phyloP scores from a whole-genome alignment of 2,113 vertebrate genomes.

The Anas platyrhynchos region DNA sequence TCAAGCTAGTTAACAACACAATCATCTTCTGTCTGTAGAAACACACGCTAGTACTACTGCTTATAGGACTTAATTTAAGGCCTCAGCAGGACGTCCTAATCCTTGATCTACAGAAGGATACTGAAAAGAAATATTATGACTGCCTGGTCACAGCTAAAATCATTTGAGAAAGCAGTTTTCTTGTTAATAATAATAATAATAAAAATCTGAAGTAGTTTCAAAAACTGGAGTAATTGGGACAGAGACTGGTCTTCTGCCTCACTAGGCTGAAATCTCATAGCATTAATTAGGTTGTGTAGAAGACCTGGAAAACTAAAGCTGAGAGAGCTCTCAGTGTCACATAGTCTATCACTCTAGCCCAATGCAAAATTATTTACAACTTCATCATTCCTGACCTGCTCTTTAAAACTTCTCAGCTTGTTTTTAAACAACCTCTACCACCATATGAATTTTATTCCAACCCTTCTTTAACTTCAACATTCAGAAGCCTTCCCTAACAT shows the following conservation, averaged over 20 bases:
- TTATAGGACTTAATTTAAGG: conserved; percentile 6
- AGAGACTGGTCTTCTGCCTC: background rate
- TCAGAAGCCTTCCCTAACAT: background rate
- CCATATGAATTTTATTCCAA: background rate
- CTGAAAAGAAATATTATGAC: conserved; percentile 22
- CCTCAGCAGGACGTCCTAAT: conserved; percentile 29
- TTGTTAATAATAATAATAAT: background rate
- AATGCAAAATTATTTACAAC: background rate
- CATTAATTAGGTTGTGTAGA: background rate
- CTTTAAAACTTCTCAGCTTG: background rate
- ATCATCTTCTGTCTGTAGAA: conserved; percentile 30
- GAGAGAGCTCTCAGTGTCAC: background rate
- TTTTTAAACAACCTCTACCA: background rate
- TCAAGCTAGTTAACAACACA: conserved; percentile 16
- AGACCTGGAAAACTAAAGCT: background rate
- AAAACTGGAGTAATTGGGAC: background rate
- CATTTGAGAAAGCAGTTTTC: background rate
- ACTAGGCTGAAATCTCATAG: background rate
- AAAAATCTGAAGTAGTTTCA: background rate
- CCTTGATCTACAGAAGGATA: background rate
- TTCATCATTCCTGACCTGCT: background rate
- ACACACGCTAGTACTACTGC: background rate
- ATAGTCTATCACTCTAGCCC: background rate
- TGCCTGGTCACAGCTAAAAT: conserved; percentile 1
- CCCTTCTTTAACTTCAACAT: background rate